A percentile compares a stretch with the other conserved stretches of the same genome.
These are phyloP conservation scores for Sebastes dallii DNA, from an alignment of 2,797 vertebrate species.

Conservation along the genomic window DNA sequence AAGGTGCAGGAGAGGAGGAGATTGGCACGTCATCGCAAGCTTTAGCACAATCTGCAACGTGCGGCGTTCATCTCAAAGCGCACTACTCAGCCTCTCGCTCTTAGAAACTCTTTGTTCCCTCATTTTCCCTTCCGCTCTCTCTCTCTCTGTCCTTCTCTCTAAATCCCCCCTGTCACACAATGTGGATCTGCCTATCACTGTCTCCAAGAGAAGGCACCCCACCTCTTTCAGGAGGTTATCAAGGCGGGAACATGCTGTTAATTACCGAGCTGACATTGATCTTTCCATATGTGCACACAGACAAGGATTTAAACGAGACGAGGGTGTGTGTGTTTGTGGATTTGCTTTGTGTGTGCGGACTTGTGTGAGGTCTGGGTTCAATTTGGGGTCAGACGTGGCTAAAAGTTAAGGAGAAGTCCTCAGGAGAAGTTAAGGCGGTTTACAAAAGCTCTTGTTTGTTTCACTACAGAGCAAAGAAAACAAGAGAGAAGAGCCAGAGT, in stretches of 20 bases:
- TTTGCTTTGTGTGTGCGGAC: neutral
- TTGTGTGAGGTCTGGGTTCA: slow-evolving; percentile 11
- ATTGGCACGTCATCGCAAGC: neutral
- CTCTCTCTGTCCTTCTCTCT: neutral
- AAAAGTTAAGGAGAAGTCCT: slow-evolving; percentile 9
- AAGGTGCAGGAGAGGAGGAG: slow-evolving; percentile 9
- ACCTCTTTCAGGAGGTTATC: slow-evolving; percentile 46
- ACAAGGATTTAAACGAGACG: neutral
- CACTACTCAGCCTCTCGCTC: neutral
- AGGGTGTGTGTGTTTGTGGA: neutral
- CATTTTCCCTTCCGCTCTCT: neutral
- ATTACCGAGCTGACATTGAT: slow-evolving; percentile 63
- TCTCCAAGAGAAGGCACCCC: slow-evolving; percentile 10
- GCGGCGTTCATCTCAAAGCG: slow-evolving; percentile 20
- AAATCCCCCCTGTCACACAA: slow-evolving; percentile 1
- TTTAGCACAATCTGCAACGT: slow-evolving; percentile 6
- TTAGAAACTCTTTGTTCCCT: slow-evolving; percentile 21
- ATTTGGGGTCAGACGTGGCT: neutral
- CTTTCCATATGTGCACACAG: slow-evolving; percentile 7
- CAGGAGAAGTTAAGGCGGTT: neutral
- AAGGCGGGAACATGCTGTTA: slow-evolving; percentile 33
- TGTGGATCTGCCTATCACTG: slow-evolving; percentile 31
- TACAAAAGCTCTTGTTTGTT: neutral
- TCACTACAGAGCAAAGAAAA: neutral
- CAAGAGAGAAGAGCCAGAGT: neutral